Base-by-base conservation (phyloP, 2,113 vertebrate species). In the Stictonetta naevosa region DNA sequence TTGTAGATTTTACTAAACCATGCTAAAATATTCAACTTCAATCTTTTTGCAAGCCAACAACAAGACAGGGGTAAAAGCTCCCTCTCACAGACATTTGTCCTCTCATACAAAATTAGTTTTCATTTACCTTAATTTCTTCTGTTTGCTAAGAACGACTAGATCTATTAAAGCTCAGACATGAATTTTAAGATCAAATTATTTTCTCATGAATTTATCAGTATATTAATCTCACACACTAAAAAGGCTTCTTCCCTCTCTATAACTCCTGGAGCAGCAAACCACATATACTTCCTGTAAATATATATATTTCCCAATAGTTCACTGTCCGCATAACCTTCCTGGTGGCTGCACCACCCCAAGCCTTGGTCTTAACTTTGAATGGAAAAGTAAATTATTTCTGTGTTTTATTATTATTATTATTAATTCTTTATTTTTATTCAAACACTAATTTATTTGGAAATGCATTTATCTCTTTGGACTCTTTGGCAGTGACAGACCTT, bases 71-170 rank as follows among this genome's bases (percentile, higher is more conserved):
- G 55, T 31, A 84, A 68, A 86, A 92, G 16, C 71, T 95, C 23
- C 42, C n/a, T 88, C 79, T 95, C 55, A 62, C 25, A 80, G 64
- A 53, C 2, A 0, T 78, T 95, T 83, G 21, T 77, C 92, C 67
- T 90, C 56, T 76, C 44, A 59, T 89, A 82, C 13, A 31, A 92
- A 95, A 93, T 93, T 78, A 58, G 42, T 74, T 97, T 96, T 93
- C 21, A 63, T 93, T 88, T 93, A 86, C 92, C 79, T 94, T 92
- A 73, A 77, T 95, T 92, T 88, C 25, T 53, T 94, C 86, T 94
- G 78, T 97, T 97, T 92, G 79, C 64, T 86, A 64, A 86, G 92
- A 85, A 93, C 80, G 82, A 74, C 36, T 74, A 53, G 19, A 66
- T 34, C 58, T 95, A 94, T 93, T 86, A 92, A 88, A 90, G 38